Conservation (phyloP, 2,113 vertebrate genomes). For the Vanacampus margaritifer region DNA sequence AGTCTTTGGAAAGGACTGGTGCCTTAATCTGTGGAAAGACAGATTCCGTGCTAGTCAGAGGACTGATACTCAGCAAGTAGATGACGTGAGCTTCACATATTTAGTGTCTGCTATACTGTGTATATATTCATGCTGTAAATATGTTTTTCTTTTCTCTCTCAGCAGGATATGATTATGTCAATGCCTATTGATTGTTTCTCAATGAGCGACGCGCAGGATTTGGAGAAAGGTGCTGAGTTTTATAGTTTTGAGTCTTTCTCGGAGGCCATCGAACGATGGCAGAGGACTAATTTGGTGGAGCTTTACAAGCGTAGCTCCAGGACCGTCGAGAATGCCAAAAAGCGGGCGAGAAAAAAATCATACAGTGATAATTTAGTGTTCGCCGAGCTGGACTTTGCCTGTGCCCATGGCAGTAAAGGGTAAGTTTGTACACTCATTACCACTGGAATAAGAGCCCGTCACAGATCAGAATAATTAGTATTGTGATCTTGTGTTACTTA, state of each 20-base stretch:
- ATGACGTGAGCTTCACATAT: background rate
- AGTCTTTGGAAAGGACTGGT: constrained; percentile 73
- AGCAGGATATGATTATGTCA: background rate
- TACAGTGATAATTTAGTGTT: constrained; percentile 2
- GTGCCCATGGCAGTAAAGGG: constrained; percentile 2
- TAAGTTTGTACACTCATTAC: background rate
- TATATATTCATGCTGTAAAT: background rate
- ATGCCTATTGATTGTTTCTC: background rate
- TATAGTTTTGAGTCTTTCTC: constrained; percentile 1
- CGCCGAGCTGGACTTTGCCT: constrained; percentile 3
- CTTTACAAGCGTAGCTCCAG: constrained; percentile 5
- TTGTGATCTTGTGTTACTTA: background rate
- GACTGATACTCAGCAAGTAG: background rate
- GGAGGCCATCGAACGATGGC: background rate
- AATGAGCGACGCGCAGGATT: background rate
- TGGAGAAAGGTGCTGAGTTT: constrained; percentile 6
- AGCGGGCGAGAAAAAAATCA: constrained; percentile 4
- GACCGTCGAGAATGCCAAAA: constrained; percentile 5
- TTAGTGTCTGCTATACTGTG: background rate
- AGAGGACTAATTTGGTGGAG: constrained; percentile 7
- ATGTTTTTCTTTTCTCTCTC: background rate
- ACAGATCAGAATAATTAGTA: background rate
- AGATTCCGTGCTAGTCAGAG: constrained; percentile 32
- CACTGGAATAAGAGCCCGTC: background rate
- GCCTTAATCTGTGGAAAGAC: constrained; percentile 67